Conservation (phyloP, 2,113 vertebrate species). For the Amblyopsis rosae region DNA sequence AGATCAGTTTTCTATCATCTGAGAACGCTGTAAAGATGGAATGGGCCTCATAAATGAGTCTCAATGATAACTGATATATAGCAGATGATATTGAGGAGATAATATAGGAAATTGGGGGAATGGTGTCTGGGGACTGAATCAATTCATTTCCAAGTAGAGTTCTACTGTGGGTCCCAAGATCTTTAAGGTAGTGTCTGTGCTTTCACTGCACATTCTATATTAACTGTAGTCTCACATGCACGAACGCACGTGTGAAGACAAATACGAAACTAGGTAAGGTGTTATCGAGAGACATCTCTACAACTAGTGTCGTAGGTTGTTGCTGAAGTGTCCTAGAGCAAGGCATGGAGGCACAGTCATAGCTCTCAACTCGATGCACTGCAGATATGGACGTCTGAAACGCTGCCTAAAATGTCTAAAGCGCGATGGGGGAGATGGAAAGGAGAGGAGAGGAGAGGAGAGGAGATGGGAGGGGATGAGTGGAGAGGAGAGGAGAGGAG, state of each 20-base stretch:
- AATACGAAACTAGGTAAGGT: neutral
- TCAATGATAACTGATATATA: constrained; percentile 72
- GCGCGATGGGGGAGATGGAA: constrained; percentile 35
- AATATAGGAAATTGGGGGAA: constrained; percentile 69
- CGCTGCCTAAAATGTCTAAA: constrained; percentile 48
- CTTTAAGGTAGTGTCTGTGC: constrained; percentile 57
- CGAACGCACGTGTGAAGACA: neutral
- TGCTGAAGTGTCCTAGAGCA: constrained; percentile 55
- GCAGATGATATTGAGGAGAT: constrained; percentile 68
- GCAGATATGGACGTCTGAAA: constrained; percentile 36
- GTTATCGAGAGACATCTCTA: too few species aligned
- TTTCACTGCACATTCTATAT: constrained; percentile 65
- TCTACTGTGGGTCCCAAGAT: constrained; percentile 49
- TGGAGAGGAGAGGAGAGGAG: too few species aligned
- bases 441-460: constrained; percentile 41
- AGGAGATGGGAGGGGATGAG: neutral
- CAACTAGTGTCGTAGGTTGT: neutral
- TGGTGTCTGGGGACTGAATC: constrained; percentile 71
- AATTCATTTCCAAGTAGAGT: constrained; percentile 72
- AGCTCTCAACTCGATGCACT: constrained; percentile 24
- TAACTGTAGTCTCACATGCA: constrained; percentile 39
- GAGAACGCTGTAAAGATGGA: constrained; percentile 68
- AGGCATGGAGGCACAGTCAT: constrained; percentile 18
- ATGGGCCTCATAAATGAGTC: constrained; percentile 71
- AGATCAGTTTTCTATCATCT: constrained; percentile 74